Conservation (phyloP, 1,140 invertebrate species). For the Reticulitermes speratus region DNA sequence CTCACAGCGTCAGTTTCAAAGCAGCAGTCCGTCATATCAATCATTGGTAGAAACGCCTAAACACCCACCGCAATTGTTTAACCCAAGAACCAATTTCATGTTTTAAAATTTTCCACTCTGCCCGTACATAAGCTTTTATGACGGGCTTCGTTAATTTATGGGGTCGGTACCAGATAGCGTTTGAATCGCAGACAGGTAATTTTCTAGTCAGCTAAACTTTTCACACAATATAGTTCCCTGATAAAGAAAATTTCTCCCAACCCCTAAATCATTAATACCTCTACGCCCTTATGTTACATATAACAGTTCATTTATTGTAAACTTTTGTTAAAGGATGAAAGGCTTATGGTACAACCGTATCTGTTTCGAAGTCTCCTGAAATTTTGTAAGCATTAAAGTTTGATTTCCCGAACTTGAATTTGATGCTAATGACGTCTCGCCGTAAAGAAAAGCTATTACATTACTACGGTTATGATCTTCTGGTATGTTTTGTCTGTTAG, state of each 20-base stretch:
- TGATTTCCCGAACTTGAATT: too few species aligned
- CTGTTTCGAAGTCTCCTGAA: too few species aligned
- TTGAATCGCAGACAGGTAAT: conserved; percentile 13
- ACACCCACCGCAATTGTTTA: background rate
- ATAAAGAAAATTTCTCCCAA: background rate
- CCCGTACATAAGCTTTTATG: background rate
- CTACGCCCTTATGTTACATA: background rate
- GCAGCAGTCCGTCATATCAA: background rate
- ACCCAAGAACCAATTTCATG: background rate
- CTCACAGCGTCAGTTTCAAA: background rate
- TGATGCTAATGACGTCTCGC: too few species aligned
- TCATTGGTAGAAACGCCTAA: background rate
- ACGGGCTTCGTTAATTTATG: background rate
- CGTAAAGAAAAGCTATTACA: too few species aligned
- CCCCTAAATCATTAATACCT: background rate
- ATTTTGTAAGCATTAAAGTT: too few species aligned
- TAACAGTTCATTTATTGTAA: background rate
- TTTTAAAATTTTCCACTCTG: background rate
- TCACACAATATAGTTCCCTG: background rate
- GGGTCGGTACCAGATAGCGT: background rate
- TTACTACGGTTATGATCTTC: too few species aligned
- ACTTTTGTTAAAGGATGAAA: background rate
- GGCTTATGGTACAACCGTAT: background rate
- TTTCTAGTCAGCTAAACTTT: background rate
- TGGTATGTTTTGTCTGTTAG: too few species aligned